Evolutionary conservation across 1,140 invertebrate genomes (phyloP), one percentile per base, ranked within the genome.

Genomic region (Drosophila teissieri): DNA sequence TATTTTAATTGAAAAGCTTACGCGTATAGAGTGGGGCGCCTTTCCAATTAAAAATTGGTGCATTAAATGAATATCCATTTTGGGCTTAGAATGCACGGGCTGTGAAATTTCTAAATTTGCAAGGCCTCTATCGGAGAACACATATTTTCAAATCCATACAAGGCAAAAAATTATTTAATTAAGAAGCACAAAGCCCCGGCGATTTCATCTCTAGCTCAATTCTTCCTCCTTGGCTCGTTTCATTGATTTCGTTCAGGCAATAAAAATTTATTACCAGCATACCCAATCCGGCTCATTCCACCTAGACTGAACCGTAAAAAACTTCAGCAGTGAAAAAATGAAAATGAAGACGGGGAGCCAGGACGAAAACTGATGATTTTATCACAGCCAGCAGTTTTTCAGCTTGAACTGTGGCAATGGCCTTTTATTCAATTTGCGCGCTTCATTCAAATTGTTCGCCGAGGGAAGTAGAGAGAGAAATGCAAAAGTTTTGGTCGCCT

Each of bases 351-450:
- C 4, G 15, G 40, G 52, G 51, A 60, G 36, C 40, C 37, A n/a
- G 65, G 51, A 39, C 53, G 73, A 48, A 72, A 81, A 69, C 79
- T 81, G 73, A 81, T 82, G 79, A 82, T 81, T 82, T 82, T 82
- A 82, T 82, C 80, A 83, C 69, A 48, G 62, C 79, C 80, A 78
- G 73, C 80, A 82, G 57, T 83, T 82, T 82, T 83, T 83, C 68
- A 68, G 80, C 80, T 82, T 82, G 74, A 82, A 67, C 80, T 78
- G 63, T 61, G 79, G 73, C 68, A 58, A 78, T 82, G 80, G 45
- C 75, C 69, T 69, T 82, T 82, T 82, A 83, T 82, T 82, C 80
- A 83, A 83, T 82, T 82, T 82, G 79, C 49, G 73, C 48, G 79
- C 58, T 78, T 57, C 74, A 82, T 78, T 82, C 79, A 83, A 82